Evolutionary conservation across 2,113 vertebrate genomes (phyloP), one percentile per base, ranked within the genome.

Genomic region (Eulemur rufifrons): DNA sequence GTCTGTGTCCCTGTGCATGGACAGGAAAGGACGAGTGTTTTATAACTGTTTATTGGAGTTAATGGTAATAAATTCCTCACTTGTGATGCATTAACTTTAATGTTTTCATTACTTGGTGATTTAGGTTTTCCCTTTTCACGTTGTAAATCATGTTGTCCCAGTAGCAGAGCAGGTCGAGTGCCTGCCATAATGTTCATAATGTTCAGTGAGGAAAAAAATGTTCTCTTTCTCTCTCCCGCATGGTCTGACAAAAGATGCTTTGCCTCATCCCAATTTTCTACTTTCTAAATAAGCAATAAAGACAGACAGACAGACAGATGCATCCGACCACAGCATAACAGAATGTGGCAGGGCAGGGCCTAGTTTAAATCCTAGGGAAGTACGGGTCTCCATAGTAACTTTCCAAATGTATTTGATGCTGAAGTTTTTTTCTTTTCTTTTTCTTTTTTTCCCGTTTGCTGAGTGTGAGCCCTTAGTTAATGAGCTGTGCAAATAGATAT

Each of bases 11-110:
- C 98, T 95, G 97, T n/a, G 64, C 92, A 61, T 74, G 34, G 98
- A 98, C 98, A 98, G 98, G 98, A 98, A 99, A 99, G 99, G 99
- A 98, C 98, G 87, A 97, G 98, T 96, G 98, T 98, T 98, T 98
- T 97, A 98, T 98, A 98, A 98, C 97, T 98, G 98, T 98, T 98
- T 97, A 89, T 98, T 97, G 98, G 98, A 98, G 97, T 97, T 98
- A 98, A 99, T 98, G 98, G 98, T 98, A 98, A 99, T 98, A 98
- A 97, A 99, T 99, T 98, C 98, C 98, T 98, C 95, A 96, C 98
- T 96, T 98, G 96, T 98, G 98, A 98, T 97, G 98, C 98, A 98
- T 98, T 98, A 97, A 97, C 96, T 93, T 98, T 97, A 98, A 98
- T 98, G 98, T 98, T 98, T 98, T 98, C 98, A 98, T 98, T 98